These are phyloP conservation scores for Bombylius major DNA, from an alignment of 2,888 invertebrate species.

Conservation along the genomic window DNA sequence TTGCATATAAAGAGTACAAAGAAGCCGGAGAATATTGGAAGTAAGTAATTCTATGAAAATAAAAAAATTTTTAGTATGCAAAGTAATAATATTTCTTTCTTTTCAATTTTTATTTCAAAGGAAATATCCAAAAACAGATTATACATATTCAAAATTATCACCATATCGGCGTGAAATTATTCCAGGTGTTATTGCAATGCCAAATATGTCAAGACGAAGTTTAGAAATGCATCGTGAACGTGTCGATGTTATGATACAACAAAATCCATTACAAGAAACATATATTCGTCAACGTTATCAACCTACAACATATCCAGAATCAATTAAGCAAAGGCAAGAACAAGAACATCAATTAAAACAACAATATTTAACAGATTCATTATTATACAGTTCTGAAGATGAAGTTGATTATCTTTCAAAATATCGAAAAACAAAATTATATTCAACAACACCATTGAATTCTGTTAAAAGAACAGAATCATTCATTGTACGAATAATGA, in stretches of 20 bases:
- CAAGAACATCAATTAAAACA: slow-evolving; percentile 5
- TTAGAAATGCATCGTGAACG: slow-evolving; percentile 46
- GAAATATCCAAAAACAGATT: slow-evolving; percentile 81
- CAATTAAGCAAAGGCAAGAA: slow-evolving; percentile 8
- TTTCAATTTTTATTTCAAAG: slow-evolving; percentile 34
- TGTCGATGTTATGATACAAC: slow-evolving; percentile 32
- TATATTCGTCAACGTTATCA: slow-evolving; percentile 31
- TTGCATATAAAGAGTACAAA: slow-evolving; percentile 61
- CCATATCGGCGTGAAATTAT: slow-evolving; percentile 67
- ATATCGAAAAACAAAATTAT: slow-evolving; percentile 17
- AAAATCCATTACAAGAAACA: slow-evolving; percentile 29
- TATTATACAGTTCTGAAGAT: slow-evolving; percentile 31
- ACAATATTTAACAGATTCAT: neutral
- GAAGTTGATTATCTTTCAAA: slow-evolving; percentile 27
- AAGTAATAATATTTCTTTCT: neutral
- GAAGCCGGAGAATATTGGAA: slow-evolving; percentile 75
- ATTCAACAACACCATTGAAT: neutral
- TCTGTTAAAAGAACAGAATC: slow-evolving; percentile 8
- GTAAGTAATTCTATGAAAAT: slow-evolving; percentile 41
- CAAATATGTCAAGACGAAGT: slow-evolving; percentile 77
- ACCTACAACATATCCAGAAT: slow-evolving; percentile 14
- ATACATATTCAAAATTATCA: slow-evolving; percentile 75
- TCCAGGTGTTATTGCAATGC: slow-evolving; percentile 70
- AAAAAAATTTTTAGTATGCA: neutral
- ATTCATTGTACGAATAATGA: slow-evolving; percentile 26